Conservation (phyloP, 2,888 invertebrate species). For the Crematogaster levior region DNA sequence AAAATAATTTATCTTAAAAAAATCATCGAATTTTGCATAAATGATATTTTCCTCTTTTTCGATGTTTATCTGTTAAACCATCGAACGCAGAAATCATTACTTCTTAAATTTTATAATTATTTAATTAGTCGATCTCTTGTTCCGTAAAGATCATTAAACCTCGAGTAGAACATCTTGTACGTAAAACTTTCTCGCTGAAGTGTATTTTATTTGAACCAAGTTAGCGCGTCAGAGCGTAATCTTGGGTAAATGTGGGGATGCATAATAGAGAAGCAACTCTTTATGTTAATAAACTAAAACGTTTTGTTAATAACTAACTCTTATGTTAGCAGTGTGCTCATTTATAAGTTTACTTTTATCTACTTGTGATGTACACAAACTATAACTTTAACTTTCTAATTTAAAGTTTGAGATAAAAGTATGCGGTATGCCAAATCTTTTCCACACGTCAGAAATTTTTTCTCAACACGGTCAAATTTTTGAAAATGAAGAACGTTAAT, state of each 20-base stretch:
- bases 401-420: neutral
- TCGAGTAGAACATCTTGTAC: neutral
- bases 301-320: neutral
- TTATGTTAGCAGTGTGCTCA: neutral
- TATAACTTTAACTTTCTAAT: neutral
- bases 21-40: neutral
- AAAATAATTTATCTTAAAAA: neutral
- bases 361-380: neutral
- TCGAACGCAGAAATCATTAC: neutral
- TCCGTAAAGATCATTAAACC: neutral
- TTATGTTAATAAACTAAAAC: too few relatives aligned
- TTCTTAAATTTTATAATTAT: neutral
- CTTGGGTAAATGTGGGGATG: neutral
- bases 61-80: neutral
- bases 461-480: neutral
- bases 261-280: neutral
- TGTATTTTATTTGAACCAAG: conserved; percentile 20
- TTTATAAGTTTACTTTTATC: neutral
- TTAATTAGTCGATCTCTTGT: neutral
- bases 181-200: conserved; percentile 10
- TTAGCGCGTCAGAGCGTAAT: neutral
- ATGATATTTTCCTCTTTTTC: neutral
- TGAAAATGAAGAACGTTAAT: neutral
- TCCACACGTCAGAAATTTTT: neutral
- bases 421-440: neutral